Evolutionary conservation across 1,140 invertebrate species (phyloP).

Genomic region (Trichogramma pretiosum): DNA sequence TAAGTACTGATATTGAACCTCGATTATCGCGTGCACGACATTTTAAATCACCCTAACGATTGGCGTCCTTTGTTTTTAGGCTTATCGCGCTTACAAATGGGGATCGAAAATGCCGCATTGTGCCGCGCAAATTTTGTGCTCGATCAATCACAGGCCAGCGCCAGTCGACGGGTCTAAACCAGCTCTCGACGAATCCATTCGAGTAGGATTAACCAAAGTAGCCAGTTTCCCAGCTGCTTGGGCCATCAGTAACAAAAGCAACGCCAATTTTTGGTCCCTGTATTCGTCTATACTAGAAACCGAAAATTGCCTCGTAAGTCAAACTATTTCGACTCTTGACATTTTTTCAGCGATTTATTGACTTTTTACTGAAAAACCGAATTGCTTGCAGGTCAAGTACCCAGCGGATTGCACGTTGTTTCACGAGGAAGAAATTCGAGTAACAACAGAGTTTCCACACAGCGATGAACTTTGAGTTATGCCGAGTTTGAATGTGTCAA

Average conservation of each 20-base stretch:
- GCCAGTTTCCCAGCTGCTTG: constrained; percentile 64
- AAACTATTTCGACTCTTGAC: too few relatives aligned
- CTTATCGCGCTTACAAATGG: constrained; percentile 67
- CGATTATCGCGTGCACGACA: background rate
- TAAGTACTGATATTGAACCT: too few relatives aligned
- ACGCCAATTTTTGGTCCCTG: constrained; percentile 54
- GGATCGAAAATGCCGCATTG: constrained; percentile 58
- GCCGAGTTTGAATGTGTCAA: too few relatives aligned
- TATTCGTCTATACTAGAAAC: constrained; percentile 55
- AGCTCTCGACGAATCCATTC: constrained; percentile 20
- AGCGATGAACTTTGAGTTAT: constrained; percentile 58
- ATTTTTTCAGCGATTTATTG: too few relatives aligned
- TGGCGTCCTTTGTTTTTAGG: too few relatives aligned
- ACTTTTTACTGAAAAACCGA: too few relatives aligned
- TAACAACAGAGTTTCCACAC: constrained; percentile 70
- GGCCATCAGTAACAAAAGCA: constrained; percentile 55
- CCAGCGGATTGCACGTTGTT: constrained; percentile 64
- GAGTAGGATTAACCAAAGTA: constrained; percentile 57
- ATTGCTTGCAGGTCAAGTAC: constrained; percentile 59
- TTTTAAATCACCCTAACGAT: too few relatives aligned
- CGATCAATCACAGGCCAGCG: constrained; percentile 56
- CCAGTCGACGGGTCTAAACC: constrained; percentile 25
- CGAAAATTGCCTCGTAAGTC: constrained; percentile 51
- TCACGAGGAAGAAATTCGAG: constrained; percentile 69
- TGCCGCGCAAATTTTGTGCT: constrained; percentile 66